Percentiles rank a stretch among this genome's conserved stretches.
phyloP scores from a whole-genome alignment of 1,140 invertebrate genomes.

The Aphaenogaster floridana region DNA sequence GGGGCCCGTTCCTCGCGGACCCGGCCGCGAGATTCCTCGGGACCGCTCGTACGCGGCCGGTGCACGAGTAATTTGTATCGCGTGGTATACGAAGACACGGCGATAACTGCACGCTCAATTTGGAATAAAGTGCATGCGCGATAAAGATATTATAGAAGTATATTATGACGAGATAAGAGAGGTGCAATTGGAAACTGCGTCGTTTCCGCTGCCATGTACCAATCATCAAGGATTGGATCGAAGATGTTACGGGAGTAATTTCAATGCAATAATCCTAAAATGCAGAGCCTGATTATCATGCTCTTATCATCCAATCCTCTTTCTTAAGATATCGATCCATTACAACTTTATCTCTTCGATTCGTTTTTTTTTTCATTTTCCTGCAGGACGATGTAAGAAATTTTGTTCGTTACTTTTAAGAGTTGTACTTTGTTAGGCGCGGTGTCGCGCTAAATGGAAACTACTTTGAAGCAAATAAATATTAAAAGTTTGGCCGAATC shows the following conservation, averaged over 20 bases:
- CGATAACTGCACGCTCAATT: constrained; percentile 21
- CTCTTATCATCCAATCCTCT: constrained; percentile 1
- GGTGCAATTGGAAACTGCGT: constrained; percentile 1
- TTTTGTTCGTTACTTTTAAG: neutral
- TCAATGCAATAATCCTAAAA: constrained; percentile 26
- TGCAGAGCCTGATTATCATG: neutral
- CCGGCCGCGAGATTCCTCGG: neutral
- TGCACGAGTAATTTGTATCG: constrained; percentile 64
- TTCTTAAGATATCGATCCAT: neutral
- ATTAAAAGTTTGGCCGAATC: constrained; percentile 10
- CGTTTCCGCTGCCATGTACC: neutral
- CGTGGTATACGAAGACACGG: constrained; percentile 11
- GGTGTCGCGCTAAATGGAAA: neutral
- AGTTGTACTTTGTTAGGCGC: neutral
- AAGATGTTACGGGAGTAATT: constrained; percentile 21
- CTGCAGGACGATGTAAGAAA: neutral
- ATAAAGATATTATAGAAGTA: constrained; percentile 47
- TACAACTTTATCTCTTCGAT: neutral
- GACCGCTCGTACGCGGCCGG: neutral
- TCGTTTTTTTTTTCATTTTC: neutral
- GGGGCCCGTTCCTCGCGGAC: neutral
- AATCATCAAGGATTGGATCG: constrained; percentile 4
- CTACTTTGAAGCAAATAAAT: neutral
- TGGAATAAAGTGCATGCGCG: constrained; percentile 4
- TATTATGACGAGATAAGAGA: constrained; percentile 38